These are phyloP conservation scores for Theonella swinhoei DNA, from an alignment of 37 sponge, comb jelly and placozoan species.

Conservation along the genomic window DNA sequence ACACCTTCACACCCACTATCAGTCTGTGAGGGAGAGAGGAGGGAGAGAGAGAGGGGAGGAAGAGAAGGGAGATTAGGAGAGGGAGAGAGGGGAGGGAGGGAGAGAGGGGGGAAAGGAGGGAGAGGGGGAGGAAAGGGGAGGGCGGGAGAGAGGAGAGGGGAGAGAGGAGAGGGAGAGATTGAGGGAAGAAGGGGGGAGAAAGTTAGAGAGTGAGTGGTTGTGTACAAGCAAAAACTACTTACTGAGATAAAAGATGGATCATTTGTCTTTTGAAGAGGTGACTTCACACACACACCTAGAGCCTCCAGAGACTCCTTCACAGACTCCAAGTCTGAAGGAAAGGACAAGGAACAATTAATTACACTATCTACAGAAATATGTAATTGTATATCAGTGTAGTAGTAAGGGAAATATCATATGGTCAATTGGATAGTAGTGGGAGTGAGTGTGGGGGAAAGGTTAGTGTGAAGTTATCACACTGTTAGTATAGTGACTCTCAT, in stretches of 20 bases:
- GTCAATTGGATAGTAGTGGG: too few relatives aligned
- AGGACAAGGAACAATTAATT: too few relatives aligned
- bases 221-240: too few relatives aligned
- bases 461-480: too few relatives aligned
- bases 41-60: not conserved
- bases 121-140: not conserved
- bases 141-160: not conserved
- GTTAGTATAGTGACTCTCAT: too few relatives aligned
- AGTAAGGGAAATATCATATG: too few relatives aligned
- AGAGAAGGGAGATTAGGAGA: not conserved
- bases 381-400: too few relatives aligned
- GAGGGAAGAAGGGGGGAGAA: too few relatives aligned
- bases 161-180: too few relatives aligned
- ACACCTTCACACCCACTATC: not conserved
- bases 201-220: too few relatives aligned
- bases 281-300: constrained; percentile 49
- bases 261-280: not conserved
- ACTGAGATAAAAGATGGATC: not conserved
- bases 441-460: too few relatives aligned
- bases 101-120: not conserved
- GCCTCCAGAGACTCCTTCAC: constrained; percentile 52
- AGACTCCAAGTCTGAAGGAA: constrained; percentile 31
- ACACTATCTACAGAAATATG: too few relatives aligned
- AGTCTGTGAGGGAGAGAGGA: not conserved
- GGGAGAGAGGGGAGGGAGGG: constrained; percentile 14